Percentiles rank a stretch among this genome's conserved stretches.
These are phyloP conservation scores for Varanus salvator DNA, from an alignment of 2,113 vertebrate genomes.

Conservation along the genomic window DNA sequence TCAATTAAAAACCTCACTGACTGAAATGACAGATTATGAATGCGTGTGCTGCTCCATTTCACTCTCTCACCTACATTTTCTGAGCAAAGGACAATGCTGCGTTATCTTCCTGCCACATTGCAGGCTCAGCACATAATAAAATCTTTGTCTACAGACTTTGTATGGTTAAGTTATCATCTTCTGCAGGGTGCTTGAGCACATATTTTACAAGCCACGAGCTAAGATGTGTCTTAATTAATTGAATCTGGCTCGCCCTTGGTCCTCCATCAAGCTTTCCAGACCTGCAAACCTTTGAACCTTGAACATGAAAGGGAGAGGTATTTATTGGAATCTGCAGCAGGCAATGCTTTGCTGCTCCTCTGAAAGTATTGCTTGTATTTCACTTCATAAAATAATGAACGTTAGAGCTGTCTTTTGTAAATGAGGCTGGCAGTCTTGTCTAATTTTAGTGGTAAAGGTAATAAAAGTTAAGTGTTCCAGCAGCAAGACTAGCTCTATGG, in stretches of 20 bases:
- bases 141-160: constrained; percentile 54
- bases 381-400: constrained; percentile 82
- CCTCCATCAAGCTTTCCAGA: constrained; percentile 80
- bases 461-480: constrained; percentile 88
- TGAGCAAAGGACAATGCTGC: not conserved
- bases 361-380: constrained; percentile 67
- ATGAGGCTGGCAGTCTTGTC: constrained; percentile 74
- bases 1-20: not conserved
- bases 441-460: constrained; percentile 80
- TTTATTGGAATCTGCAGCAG: constrained; percentile 80
- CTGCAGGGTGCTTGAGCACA: constrained; percentile 19
- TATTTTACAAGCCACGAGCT: constrained; percentile 65
- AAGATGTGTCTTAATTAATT: constrained; percentile 67
- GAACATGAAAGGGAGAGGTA: constrained; percentile 79
- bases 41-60: constrained; percentile 51
- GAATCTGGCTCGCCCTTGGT: constrained; percentile 67
- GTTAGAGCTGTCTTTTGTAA: constrained; percentile 75
- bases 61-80: constrained; percentile 43
- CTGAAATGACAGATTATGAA: constrained; percentile 14
- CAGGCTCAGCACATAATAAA: constrained; percentile 55
- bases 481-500: constrained; percentile 77
- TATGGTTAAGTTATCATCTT: constrained; percentile 66
- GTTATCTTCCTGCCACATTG: constrained; percentile 51
- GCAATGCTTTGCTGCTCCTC: constrained; percentile 74
- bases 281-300: constrained; percentile 76